Evolutionary conservation across 2,113 vertebrate species (phyloP).

Genomic region (Prietella phreatophila): DNA sequence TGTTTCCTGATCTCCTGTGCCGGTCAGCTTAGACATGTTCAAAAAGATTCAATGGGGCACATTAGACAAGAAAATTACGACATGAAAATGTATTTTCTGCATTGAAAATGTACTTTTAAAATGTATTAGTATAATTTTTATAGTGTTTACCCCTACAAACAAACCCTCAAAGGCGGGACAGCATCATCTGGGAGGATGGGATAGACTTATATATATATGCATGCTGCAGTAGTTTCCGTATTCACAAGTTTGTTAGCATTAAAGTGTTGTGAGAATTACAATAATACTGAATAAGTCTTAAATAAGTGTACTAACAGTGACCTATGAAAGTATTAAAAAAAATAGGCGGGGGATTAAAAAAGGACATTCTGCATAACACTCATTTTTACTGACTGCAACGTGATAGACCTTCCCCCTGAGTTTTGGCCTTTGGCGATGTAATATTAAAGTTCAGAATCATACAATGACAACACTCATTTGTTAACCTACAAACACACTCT

Average conservation of each 20-base stretch:
- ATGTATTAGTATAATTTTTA: not conserved
- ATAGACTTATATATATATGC: not conserved
- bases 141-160: not conserved
- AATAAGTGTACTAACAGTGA: not conserved
- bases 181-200: not conserved
- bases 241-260: not conserved
- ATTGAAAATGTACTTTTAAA: not conserved
- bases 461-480: not conserved
- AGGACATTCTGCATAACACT: not conserved
- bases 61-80: too few species aligned
- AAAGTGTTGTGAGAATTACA: not conserved
- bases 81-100: not conserved
- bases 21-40: too few species aligned
- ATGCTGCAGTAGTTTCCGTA: not conserved
- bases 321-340: not conserved
- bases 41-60: too few species aligned
- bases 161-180: not conserved
- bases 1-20: not conserved
- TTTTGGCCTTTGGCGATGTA: not conserved
- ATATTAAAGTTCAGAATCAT: not conserved
- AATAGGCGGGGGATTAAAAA: not conserved
- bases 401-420: not conserved
- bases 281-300: not conserved
- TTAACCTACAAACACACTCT: constrained; percentile 38
- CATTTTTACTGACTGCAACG: not conserved